Percentiles rank a stretch among this genome's conserved stretches.
These are phyloP conservation scores for Halocynthia aurantium DNA, from an alignment of 23 tunicate species.

Conservation along the genomic window DNA sequence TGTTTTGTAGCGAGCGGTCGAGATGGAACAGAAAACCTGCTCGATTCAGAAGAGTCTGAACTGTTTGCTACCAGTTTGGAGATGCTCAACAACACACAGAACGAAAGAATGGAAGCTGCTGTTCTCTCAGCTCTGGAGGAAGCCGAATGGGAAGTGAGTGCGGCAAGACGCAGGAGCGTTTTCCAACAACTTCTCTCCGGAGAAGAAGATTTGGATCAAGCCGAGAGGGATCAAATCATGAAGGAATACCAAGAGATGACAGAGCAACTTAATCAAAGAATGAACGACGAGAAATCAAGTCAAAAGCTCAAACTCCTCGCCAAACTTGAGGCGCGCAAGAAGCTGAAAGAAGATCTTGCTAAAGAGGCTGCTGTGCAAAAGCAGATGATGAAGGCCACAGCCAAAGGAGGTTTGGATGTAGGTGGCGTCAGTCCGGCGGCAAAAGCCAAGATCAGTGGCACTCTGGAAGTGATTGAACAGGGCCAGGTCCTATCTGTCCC, in stretches of 20 bases:
- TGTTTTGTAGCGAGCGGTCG: neutral
- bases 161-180: slow-evolving; percentile 30
- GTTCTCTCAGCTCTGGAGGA: slow-evolving; percentile 49
- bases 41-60: slow-evolving; percentile 32
- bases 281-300: slow-evolving; percentile 18
- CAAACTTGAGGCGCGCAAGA: slow-evolving; percentile 67
- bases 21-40: slow-evolving; percentile 11
- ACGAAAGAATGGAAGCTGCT: slow-evolving; percentile 37
- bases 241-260: slow-evolving; percentile 35
- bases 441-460: slow-evolving; percentile 25
- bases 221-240: slow-evolving; percentile 58
- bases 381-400: slow-evolving; percentile 43
- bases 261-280: slow-evolving; percentile 23
- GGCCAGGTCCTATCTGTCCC: neutral
- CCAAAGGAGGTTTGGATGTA: neutral
- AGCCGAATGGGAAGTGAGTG: slow-evolving; percentile 67
- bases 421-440: slow-evolving; percentile 15
- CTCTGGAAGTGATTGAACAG: slow-evolving; percentile 31
- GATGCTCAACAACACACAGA: slow-evolving; percentile 19
- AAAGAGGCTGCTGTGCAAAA: slow-evolving; percentile 81
- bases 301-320: slow-evolving; percentile 62
- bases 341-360: slow-evolving; percentile 66
- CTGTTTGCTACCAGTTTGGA: slow-evolving; percentile 37
- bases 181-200: slow-evolving; percentile 34
- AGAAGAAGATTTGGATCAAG: slow-evolving; percentile 41